Evolutionary conservation across 2,797 vertebrate species (phyloP).

Genomic region (Schizothorax lantsangensis): DNA sequence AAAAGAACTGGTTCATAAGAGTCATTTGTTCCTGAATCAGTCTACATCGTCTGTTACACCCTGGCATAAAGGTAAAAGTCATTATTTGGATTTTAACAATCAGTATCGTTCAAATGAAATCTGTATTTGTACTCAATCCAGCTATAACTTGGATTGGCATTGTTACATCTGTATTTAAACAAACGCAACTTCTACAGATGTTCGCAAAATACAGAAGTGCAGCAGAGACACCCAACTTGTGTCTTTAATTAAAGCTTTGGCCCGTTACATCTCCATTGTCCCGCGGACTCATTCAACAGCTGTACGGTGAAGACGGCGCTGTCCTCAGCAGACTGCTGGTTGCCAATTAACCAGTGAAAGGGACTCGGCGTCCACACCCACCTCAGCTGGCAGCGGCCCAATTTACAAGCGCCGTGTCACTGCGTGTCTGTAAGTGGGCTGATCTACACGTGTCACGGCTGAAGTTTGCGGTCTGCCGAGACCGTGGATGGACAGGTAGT

Average conservation of each 20-base stretch:
- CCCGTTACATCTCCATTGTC: slow-evolving; percentile 40
- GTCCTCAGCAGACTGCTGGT: slow-evolving; percentile 33
- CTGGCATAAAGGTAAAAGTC: background rate
- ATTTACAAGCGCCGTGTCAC: slow-evolving; percentile 59
- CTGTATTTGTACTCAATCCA: background rate
- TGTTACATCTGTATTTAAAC: background rate
- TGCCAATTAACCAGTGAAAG: slow-evolving; percentile 56
- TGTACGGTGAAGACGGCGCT: background rate
- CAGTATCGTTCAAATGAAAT: background rate
- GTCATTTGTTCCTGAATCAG: background rate
- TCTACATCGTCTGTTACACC: background rate
- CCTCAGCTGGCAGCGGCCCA: slow-evolving; percentile 48
- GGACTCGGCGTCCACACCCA: slow-evolving; percentile 55
- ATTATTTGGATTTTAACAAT: background rate
- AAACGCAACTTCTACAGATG: slow-evolving; percentile 26
- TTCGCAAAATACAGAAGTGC: slow-evolving; percentile 24
- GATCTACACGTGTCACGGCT: slow-evolving; percentile 52
- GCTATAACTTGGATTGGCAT: background rate
- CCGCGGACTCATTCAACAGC: background rate
- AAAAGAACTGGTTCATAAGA: background rate
- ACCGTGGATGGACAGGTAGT: slow-evolving; percentile 56
- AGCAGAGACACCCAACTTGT: background rate
- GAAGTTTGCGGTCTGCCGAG: slow-evolving; percentile 43
- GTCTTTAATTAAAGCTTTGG: slow-evolving; percentile 43
- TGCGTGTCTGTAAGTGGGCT: slow-evolving; percentile 53